phyloP scores from a whole-genome alignment of 2,888 invertebrate genomes.

The Limnephilus auricula region DNA sequence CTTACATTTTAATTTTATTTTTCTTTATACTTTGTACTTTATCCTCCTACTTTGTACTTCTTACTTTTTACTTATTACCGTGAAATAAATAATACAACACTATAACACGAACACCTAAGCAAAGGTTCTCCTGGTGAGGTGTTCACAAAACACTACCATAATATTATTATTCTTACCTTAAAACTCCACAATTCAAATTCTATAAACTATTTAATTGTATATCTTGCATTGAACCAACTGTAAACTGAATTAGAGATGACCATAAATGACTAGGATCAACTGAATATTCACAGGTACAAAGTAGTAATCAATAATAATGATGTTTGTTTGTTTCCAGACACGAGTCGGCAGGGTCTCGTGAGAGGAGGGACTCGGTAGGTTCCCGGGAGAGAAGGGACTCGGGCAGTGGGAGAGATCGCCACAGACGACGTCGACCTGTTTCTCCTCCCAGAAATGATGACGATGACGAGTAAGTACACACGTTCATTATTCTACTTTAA shows the following conservation, averaged over 20 bases:
- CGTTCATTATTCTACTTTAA: constrained; percentile 15
- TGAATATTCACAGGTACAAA: not conserved
- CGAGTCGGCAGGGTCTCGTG: constrained; percentile 64
- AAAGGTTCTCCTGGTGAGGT: too few species aligned
- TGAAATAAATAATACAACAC: too few species aligned
- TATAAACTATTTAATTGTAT: too few species aligned
- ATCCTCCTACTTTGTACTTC: too few species aligned
- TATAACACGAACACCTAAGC: too few species aligned
- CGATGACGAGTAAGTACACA: constrained; percentile 82
- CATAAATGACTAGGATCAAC: not conserved
- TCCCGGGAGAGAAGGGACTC: constrained; percentile 76
- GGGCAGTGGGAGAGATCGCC: constrained; percentile 76
- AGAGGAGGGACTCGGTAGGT: constrained; percentile 75
- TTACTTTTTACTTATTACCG: too few species aligned
- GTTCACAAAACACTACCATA: too few species aligned
- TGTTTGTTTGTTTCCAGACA: constrained; percentile 41
- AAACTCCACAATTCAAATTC: too few species aligned
- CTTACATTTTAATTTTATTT: too few species aligned
- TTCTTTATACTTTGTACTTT: too few species aligned
- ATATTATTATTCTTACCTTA: too few species aligned
- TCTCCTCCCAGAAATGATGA: constrained; percentile 73
- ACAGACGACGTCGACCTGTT: constrained; percentile 75
- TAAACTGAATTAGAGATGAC: not conserved
- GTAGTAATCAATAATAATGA: not conserved
- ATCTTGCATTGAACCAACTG: too few species aligned